Evolutionary conservation across 2,797 vertebrate genomes (phyloP).

Genomic region (Poeciliopsis infans): DNA sequence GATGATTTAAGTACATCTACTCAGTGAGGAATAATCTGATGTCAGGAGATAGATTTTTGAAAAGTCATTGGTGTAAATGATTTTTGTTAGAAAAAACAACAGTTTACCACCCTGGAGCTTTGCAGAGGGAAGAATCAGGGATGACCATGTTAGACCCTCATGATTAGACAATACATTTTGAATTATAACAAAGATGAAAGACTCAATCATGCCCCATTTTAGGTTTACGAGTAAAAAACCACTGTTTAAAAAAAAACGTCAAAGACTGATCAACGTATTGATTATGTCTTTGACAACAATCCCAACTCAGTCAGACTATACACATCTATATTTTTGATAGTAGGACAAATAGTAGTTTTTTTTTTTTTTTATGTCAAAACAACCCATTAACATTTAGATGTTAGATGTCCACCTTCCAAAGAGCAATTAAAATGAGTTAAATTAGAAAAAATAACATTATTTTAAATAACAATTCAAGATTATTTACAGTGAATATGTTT

Average conservation of each 20-base stretch:
- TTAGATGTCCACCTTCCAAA: background rate
- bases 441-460: background rate
- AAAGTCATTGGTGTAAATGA: background rate
- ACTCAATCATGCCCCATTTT: background rate
- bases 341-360: background rate
- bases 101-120: background rate
- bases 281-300: background rate
- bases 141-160: background rate
- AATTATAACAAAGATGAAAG: background rate
- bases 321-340: background rate
- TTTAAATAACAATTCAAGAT: background rate
- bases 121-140: background rate
- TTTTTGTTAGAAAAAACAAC: background rate
- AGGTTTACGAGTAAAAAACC: background rate
- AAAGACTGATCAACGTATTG: background rate
- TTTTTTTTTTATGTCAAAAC: background rate
- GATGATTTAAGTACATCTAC: background rate
- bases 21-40: background rate
- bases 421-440: background rate
- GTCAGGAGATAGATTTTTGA: background rate
- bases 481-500: background rate
- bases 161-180: background rate
- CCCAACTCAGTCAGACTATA: background rate
- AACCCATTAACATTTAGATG: background rate
- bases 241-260: no score